These are phyloP conservation scores for Diachrysia chrysitis DNA, from an alignment of 2,888 invertebrate genomes.

Conservation along the genomic window DNA sequence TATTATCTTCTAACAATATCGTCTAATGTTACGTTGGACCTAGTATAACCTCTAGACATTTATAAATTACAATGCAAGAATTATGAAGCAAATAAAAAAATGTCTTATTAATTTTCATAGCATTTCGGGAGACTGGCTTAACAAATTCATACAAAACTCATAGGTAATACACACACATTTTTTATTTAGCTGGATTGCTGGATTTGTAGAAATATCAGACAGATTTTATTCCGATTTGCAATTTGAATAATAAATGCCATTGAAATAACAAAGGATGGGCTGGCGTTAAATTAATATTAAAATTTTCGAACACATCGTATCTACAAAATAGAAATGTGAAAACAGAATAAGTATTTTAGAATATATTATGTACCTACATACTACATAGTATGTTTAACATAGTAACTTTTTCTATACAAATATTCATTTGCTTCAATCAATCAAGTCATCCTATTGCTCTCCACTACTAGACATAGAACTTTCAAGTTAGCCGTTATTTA, in stretches of 20 bases:
- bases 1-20: not conserved
- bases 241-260: conserved; percentile 42
- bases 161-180: conserved; percentile 21
- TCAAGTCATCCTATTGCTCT: too few relatives aligned
- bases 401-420: too few relatives aligned
- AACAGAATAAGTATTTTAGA: not conserved
- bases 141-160: conserved; percentile 10
- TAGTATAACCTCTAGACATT: not conserved
- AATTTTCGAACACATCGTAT: conserved; percentile 8
- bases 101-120: conserved; percentile 5
- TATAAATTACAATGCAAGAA: not conserved
- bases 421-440: too few relatives aligned
- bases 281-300: conserved; percentile 14
- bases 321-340: conserved; percentile 15
- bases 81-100: not conserved
- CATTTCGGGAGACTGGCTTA: not conserved
- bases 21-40: not conserved
- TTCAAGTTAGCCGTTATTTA: too few relatives aligned
- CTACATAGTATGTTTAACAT: too few relatives aligned
- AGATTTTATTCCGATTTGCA: conserved; percentile 24
- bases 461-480: too few relatives aligned
- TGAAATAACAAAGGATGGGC: conserved; percentile 18
- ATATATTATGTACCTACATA: not conserved
- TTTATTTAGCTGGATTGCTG: conserved; percentile 33
- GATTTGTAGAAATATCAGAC: conserved; percentile 34